These are phyloP conservation scores for Drosophila anomalata DNA, from an alignment of 2,888 invertebrate genomes.

Conservation along the genomic window DNA sequence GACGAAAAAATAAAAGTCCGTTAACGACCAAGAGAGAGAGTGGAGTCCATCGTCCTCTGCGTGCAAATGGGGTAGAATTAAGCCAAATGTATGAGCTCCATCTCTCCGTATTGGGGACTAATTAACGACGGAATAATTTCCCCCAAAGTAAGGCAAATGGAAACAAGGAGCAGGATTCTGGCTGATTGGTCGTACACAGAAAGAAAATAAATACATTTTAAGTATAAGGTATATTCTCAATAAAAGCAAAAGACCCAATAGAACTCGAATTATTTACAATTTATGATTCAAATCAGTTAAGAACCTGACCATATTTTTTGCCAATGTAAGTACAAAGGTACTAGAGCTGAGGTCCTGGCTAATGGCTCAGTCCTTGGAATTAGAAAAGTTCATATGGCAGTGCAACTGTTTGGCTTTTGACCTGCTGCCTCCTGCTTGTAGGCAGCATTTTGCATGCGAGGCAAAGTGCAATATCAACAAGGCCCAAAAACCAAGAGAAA, in stretches of 20 bases:
- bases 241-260: no score
- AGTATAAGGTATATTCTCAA: no score
- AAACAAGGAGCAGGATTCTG: constrained; percentile 31
- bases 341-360: not conserved
- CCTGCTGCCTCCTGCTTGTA: constrained; percentile 30
- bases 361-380: constrained; percentile 39
- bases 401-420: constrained; percentile 77
- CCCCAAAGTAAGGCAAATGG: constrained; percentile 58
- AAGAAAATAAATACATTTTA: not conserved
- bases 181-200: constrained; percentile 11
- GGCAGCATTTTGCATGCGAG: constrained; percentile 70
- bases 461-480: constrained; percentile 79
- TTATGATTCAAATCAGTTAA: no score
- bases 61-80: constrained; percentile 77
- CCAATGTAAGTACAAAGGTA: not conserved
- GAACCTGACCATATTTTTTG: not conserved
- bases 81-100: constrained; percentile 61
- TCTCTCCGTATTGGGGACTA: constrained; percentile 60
- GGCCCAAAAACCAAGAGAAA: constrained; percentile 40
- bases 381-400: constrained; percentile 77
- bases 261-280: no score
- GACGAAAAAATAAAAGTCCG: constrained; percentile 42
- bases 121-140: constrained; percentile 80
- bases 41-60: constrained; percentile 31
- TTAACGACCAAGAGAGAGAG: constrained; percentile 30